These are phyloP conservation scores for Idris sp. DNA, from an alignment of 1,140 invertebrate genomes.

Conservation along the genomic window DNA sequence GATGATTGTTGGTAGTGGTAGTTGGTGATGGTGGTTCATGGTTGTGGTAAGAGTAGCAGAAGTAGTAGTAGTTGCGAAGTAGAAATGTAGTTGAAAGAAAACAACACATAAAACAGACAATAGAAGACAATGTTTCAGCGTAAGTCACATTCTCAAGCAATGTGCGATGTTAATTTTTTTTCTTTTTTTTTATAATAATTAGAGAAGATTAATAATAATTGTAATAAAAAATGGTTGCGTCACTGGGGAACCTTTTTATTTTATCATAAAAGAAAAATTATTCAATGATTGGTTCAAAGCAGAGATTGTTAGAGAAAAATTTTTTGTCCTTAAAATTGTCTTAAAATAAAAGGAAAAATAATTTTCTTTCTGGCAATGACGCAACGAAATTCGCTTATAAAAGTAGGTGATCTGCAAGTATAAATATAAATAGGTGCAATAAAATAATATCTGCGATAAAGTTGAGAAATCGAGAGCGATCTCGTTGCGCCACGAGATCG, in stretches of 20 bases:
- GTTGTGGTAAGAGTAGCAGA: constrained; percentile 69
- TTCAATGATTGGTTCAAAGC: no score
- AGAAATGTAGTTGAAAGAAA: constrained; percentile 76
- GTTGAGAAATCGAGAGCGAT: constrained; percentile 51
- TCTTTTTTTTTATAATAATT: no score
- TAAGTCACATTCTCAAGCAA: constrained; percentile 77
- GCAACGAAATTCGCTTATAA: constrained; percentile 29
- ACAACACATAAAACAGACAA: constrained; percentile 79
- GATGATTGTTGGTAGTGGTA: constrained; percentile 67
- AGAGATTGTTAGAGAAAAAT: no score
- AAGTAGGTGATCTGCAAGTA: constrained; percentile 41
- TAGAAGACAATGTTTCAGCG: constrained; percentile 75
- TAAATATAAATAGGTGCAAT: constrained; percentile 54
- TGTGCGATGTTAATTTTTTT: no score
- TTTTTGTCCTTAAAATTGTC: no score
- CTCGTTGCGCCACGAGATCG: constrained; percentile 56
- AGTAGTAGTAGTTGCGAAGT: constrained; percentile 70
- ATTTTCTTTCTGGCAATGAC: constrained; percentile 20
- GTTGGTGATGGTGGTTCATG: constrained; percentile 70
- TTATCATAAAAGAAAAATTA: no score
- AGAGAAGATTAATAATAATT: no score
- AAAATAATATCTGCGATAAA: constrained; percentile 57
- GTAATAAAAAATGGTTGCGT: no score
- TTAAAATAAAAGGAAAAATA: no score
- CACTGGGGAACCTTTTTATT: no score